phyloP scores from a whole-genome alignment of 2,888 invertebrate genomes.

The Stenodera caucasica region DNA sequence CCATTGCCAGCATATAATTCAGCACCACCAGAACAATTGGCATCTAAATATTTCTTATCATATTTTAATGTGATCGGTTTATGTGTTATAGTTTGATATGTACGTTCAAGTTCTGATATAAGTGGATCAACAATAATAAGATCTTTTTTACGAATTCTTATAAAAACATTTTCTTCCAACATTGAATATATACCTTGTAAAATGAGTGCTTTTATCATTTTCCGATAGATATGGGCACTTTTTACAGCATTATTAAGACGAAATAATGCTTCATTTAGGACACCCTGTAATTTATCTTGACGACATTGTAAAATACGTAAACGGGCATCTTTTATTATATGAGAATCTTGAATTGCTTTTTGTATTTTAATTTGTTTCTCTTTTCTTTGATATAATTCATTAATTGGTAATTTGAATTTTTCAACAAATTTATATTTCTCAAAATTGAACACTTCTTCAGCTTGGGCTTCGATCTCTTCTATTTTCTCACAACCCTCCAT shows the following conservation, averaged over 20 bases:
- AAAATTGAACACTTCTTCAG: background rate
- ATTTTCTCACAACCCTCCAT: background rate
- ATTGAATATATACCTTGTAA: background rate
- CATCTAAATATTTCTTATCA: background rate
- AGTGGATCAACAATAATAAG: too few relatives aligned
- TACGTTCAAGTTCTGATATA: too few relatives aligned
- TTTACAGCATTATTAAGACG: background rate
- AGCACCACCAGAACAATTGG: background rate
- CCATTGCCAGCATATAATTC: background rate
- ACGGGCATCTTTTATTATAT: background rate
- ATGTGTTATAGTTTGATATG: too few relatives aligned
- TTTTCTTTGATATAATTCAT: background rate
- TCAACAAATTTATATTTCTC: background rate
- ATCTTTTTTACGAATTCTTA: background rate
- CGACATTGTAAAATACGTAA: background rate
- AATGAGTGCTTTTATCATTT: background rate
- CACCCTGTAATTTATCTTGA: background rate
- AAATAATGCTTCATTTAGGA: background rate
- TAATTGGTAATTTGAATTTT: background rate
- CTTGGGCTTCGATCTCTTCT: background rate
- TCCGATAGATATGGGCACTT: background rate
- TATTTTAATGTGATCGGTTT: background rate
- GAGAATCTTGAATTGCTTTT: background rate
- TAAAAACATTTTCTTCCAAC: background rate
- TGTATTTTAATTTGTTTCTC: background rate